phyloP scores from a whole-genome alignment of 2,113 vertebrate genomes.

The Urocolius indicus region DNA sequence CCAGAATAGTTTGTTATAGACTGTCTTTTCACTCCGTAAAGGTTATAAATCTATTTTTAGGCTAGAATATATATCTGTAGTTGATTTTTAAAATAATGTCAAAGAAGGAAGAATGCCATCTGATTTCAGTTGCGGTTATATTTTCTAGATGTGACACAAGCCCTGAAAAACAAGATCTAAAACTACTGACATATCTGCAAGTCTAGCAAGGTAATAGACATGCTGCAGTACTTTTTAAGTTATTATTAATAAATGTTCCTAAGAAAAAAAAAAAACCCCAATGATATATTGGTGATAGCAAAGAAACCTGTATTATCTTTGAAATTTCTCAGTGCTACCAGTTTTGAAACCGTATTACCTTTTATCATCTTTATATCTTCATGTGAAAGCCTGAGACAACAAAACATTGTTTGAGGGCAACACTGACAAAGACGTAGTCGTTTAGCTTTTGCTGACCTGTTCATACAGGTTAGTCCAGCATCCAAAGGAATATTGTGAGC shows the following conservation, averaged over 20 bases:
- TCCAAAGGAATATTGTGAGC: conserved; percentile 5
- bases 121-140: not conserved
- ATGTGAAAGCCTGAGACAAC: not conserved
- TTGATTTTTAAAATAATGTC: not conserved
- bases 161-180: not conserved
- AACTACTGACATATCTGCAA: not conserved
- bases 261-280: not conserved
- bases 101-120: not conserved
- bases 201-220: not conserved
- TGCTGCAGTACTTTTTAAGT: not conserved
- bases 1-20: not conserved
- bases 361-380: not conserved
- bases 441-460: not conserved
- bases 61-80: not conserved
- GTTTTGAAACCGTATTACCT: not conserved
- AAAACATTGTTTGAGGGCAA: not conserved
- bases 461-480: not conserved
- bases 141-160: not conserved
- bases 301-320: not conserved
- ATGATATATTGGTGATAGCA: not conserved
- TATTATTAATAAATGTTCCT: not conserved
- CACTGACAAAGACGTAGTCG: not conserved
- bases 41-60: not conserved
- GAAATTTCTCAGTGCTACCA: not conserved
- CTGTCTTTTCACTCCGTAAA: not conserved